Evolutionary conservation across 2,113 vertebrate species (phyloP).

Genomic region (Pachyramphus minor): DNA sequence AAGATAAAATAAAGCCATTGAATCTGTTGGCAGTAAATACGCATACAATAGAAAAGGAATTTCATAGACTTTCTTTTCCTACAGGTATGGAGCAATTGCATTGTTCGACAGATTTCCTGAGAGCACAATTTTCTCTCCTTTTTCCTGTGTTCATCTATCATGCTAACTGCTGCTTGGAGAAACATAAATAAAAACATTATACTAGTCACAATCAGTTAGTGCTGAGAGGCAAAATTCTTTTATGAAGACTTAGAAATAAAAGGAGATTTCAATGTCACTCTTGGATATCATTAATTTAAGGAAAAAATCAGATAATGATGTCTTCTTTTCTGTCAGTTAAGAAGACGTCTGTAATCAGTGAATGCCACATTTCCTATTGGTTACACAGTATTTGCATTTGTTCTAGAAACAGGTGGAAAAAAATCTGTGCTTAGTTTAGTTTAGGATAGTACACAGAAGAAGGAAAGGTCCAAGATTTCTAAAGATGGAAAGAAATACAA

Average conservation of each 20-base stretch:
- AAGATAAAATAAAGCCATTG: constrained; percentile 1
- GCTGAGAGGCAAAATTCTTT: background rate
- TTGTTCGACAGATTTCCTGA: constrained; percentile 2
- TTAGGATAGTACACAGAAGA: background rate
- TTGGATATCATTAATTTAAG: background rate
- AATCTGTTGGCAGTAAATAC: constrained; percentile 8
- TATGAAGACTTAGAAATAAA: background rate
- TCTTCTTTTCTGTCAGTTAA: background rate
- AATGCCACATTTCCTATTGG: background rate
- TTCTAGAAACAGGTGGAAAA: background rate
- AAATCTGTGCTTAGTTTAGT: background rate
- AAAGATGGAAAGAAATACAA: background rate
- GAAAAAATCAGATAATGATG: background rate
- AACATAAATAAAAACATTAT: constrained; percentile 44
- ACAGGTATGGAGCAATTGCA: background rate
- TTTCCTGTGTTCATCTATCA: background rate
- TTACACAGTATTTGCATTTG: background rate
- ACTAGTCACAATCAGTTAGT: background rate
- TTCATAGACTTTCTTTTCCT: background rate
- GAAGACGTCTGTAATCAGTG: background rate
- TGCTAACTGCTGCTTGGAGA: constrained; percentile 3
- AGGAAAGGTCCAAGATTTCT: background rate
- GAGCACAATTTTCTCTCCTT: background rate
- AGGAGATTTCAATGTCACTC: background rate
- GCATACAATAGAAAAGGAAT: background rate